Evolutionary conservation across 2,113 vertebrate species (phyloP), one percentile per base, ranked within the genome.

Genomic region (Heterochromis multidens): DNA sequence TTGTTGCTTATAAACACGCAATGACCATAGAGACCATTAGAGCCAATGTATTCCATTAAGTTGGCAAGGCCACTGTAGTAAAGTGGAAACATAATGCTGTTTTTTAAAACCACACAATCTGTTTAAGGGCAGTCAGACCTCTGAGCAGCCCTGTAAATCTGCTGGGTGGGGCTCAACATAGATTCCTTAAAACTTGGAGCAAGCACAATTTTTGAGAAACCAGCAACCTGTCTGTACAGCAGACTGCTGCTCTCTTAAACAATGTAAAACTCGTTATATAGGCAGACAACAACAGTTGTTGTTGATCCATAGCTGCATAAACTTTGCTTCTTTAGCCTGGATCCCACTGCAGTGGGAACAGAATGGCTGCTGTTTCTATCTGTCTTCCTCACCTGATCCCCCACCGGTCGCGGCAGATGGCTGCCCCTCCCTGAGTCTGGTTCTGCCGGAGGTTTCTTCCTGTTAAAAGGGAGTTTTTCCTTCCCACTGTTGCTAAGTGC

Each of bases 1-100:
- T n/a, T 8, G 35, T 14, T 63, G 31, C 33, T 37, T 37, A 63
- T 37, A 63, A 23, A 37, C 61, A 63, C 8, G 61, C 61, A 63
- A 0, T 4, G 31, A 37, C 61, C 0, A 5, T 63, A n/a, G 35
- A 35, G 61, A 37, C 35, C 35, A 37, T 2, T 37, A 35, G 2
- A 35, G 35, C 35, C n/a, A n/a, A n/a, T n/a, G n/a, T n/a, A n/a
- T n/a, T n/a, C n/a, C n/a, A n/a, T n/a, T n/a, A n/a, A n/a, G n/a
- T n/a, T n/a, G n/a, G n/a, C n/a, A n/a, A n/a, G n/a, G n/a, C n/a
- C n/a, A n/a, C n/a, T n/a, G n/a, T n/a, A n/a, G n/a, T n/a, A n/a
- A n/a, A n/a, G n/a, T n/a, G n/a, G n/a, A 9, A 37, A 37, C 8
- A 2, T 35, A 35, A 6, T 35, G 35, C 35, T 35, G 35, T 37